phyloP scores from a whole-genome alignment of 2,113 vertebrate species.

The Rhynchomys soricoides region DNA sequence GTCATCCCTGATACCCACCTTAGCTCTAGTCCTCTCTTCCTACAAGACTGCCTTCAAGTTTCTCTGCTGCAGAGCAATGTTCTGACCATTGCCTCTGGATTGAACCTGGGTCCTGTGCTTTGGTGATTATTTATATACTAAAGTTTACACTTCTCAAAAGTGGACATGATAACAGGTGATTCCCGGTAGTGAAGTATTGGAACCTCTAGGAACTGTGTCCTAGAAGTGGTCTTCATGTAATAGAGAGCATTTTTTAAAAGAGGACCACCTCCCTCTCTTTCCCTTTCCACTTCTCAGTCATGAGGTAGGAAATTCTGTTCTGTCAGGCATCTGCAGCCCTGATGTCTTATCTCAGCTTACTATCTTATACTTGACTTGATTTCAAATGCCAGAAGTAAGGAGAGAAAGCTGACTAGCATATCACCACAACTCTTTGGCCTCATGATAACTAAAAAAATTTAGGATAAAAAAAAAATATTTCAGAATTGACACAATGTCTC shows the following conservation, averaged over 20 bases:
- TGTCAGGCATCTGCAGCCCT: rapidly evolving
- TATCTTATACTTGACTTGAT: neutral
- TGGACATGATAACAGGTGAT: neutral
- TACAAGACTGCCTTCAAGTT: neutral
- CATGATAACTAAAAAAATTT: neutral
- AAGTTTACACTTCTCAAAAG: no score
- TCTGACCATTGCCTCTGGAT: neutral
- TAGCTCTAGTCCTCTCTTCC: neutral
- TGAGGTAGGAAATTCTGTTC: neutral
- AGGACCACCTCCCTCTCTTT: neutral
- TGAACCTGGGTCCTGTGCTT: neutral
- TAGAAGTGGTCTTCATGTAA: neutral
- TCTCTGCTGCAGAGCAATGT: neutral
- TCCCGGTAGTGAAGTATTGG: neutral
- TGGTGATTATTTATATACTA: neutral
- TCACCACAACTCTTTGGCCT: neutral
- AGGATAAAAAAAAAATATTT: neutral
- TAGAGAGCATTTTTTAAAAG: no score
- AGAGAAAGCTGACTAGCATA: neutral
- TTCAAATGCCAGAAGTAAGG: neutral
- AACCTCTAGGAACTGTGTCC: neutral
- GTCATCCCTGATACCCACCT: neutral
- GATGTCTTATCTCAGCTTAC: neutral
- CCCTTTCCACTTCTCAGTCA: no score
- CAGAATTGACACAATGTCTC: neutral